These are phyloP conservation scores for Schrankia costaestrigalis DNA, from an alignment of 2,888 invertebrate genomes.

Conservation along the genomic window DNA sequence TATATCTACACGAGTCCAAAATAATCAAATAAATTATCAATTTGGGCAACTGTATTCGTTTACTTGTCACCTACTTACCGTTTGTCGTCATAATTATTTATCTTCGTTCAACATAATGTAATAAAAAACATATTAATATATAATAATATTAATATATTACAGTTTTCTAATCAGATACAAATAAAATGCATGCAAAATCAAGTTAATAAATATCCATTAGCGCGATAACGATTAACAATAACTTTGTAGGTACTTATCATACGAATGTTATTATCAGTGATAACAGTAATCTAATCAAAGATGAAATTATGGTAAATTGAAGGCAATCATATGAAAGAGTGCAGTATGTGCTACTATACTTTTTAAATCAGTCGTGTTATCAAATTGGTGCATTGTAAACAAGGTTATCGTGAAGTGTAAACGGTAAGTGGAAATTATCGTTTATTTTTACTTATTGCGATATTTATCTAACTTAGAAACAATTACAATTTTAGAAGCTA, in stretches of 20 bases:
- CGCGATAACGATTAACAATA: constrained; percentile 21
- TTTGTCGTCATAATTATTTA: neutral
- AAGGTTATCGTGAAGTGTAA: constrained; percentile 33
- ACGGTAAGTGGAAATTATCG: constrained; percentile 18
- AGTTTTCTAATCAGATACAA: constrained; percentile 5
- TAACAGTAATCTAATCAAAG: constrained; percentile 51
- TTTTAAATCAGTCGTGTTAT: constrained; percentile 44
- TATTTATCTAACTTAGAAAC: neutral
- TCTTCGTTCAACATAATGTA: neutral
- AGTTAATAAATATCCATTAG: constrained; percentile 41
- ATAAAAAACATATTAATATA: constrained; percentile 3
- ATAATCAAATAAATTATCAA: too few species aligned
- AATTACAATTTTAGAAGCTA: too few species aligned
- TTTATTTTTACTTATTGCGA: neutral
- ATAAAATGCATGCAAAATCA: constrained; percentile 35
- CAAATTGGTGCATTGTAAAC: constrained; percentile 41
- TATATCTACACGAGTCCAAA: too few species aligned
- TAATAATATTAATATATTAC: too few species aligned
- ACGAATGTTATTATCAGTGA: too few species aligned
- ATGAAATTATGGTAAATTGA: constrained; percentile 66
- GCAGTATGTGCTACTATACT: constrained; percentile 44
- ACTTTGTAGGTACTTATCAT: too few species aligned
- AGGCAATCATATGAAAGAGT: constrained; percentile 30
- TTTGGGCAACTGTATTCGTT: constrained; percentile 25
- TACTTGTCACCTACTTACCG: constrained; percentile 9